Conservation (phyloP, 2,113 vertebrate genomes). For the Acrocephalus arundinaceus region DNA sequence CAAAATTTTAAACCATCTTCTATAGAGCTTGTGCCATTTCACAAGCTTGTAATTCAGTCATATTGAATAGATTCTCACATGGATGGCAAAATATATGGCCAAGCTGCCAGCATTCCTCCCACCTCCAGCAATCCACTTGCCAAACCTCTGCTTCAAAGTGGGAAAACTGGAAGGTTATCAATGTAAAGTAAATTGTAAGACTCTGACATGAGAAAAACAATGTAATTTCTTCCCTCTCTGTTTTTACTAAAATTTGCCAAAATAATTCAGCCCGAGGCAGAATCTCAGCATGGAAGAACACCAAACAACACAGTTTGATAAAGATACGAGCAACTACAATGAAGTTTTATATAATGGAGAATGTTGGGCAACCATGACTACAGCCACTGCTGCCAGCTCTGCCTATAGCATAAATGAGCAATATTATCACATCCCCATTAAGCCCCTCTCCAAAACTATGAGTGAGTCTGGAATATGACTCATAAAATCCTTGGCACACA, state of each 20-base stretch:
- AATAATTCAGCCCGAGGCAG: conserved; percentile 41
- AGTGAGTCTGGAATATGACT: background rate
- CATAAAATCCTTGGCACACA: conserved; percentile 12
- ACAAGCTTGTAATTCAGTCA: background rate
- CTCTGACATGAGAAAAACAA: conserved; percentile 53
- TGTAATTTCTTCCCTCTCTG: conserved; percentile 44
- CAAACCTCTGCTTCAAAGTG: conserved; percentile 40
- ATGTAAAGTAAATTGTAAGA: conserved; percentile 29
- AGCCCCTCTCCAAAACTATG: background rate
- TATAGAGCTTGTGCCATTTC: background rate
- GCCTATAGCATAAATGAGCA: background rate
- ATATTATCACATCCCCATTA: background rate
- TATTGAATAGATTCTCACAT: background rate
- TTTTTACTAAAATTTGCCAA: conserved; percentile 62
- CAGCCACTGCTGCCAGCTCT: background rate
- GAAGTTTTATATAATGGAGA: conserved; percentile 27
- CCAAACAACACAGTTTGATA: conserved; percentile 33
- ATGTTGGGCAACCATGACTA: background rate
- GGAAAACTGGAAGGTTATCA: conserved; percentile 50
- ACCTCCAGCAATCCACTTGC: background rate
- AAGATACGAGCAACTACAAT: conserved; percentile 42
- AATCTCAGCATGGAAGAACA: conserved; percentile 20
- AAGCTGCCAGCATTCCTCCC: background rate
- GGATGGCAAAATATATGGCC: background rate
- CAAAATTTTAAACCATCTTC: background rate